phyloP scores from a whole-genome alignment of 2,797 vertebrate genomes.

The Jordanella pulchra region DNA sequence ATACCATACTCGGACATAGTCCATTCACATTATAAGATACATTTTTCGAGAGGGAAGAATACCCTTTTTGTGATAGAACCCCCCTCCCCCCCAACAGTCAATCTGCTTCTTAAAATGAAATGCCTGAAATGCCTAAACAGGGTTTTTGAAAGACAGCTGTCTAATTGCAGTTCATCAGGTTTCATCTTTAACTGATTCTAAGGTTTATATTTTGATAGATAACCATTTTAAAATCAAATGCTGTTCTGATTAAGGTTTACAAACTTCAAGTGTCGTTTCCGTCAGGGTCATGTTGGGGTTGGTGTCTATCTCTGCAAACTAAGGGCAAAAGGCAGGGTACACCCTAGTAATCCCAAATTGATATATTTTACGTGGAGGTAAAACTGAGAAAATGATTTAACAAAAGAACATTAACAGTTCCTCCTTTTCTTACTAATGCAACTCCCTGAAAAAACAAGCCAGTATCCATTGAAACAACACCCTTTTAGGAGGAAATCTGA shows the following conservation, averaged over 20 bases:
- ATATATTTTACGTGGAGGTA: not conserved
- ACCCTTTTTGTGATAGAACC: not conserved
- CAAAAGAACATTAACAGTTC: conserved; percentile 29
- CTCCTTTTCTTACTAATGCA: conserved; percentile 60
- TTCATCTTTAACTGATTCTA: conserved; percentile 25
- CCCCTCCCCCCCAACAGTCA: not conserved
- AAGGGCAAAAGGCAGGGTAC: too few species aligned
- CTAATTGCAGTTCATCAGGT: conserved; percentile 33
- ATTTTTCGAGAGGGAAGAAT: not conserved
- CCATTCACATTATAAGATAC: not conserved
- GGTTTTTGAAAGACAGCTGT: conserved; percentile 26
- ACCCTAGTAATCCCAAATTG: conserved; percentile 2
- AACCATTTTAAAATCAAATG: not conserved
- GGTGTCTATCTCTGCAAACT: too few species aligned
- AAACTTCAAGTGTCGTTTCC: not conserved
- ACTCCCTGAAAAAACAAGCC: conserved; percentile 38
- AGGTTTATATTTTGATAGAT: conserved; percentile 23
- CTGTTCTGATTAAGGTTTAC: not conserved
- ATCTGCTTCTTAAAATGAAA: not conserved
- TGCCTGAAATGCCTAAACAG: too few species aligned
- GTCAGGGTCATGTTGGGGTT: too few species aligned
- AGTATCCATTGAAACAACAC: conserved; percentile 36
- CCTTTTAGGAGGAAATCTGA: conserved; percentile 34
- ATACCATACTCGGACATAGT: too few species aligned
- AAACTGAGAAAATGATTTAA: not conserved